A percentile compares a stretch with the other conserved stretches of the same genome.
Conservation (phyloP, 2,888 invertebrate genomes). For the Crocallis elinguaria region DNA sequence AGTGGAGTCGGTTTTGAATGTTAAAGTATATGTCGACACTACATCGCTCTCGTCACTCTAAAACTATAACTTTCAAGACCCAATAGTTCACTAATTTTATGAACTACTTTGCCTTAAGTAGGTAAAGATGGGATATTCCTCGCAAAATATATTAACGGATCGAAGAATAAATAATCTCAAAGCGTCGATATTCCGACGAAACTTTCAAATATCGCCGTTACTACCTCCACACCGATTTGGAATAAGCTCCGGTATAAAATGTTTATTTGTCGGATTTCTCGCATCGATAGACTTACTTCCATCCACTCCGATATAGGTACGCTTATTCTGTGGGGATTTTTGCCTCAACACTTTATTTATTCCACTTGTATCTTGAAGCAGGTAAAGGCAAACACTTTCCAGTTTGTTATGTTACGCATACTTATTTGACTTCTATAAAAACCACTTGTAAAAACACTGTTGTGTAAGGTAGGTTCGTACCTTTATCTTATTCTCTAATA, state of each 20-base stretch:
- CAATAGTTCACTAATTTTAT: too few relatives aligned
- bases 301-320: constrained; percentile 11
- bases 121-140: too few relatives aligned
- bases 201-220: constrained; percentile 8
- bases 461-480: too few relatives aligned
- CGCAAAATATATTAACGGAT: too few relatives aligned
- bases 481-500: too few relatives aligned
- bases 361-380: constrained; percentile 10
- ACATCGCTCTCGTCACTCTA: too few relatives aligned
- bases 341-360: constrained; percentile 19
- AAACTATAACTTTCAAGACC: too few relatives aligned
- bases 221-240: constrained; percentile 26
- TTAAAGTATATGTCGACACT: too few relatives aligned
- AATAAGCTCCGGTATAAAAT: constrained; percentile 35
- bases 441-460: background rate
- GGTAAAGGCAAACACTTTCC: constrained; percentile 3
- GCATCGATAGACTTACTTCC: constrained; percentile 30
- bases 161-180: background rate
- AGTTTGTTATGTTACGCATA: background rate
- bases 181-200: background rate
- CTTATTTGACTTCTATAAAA: constrained; percentile 1
- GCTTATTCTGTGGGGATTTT: constrained; percentile 27
- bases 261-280: constrained; percentile 33
- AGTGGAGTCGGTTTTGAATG: too few relatives aligned
- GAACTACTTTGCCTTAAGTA: too few relatives aligned